phyloP scores from a whole-genome alignment of 2,797 vertebrate species.

The Coccyzus lansbergi region DNA sequence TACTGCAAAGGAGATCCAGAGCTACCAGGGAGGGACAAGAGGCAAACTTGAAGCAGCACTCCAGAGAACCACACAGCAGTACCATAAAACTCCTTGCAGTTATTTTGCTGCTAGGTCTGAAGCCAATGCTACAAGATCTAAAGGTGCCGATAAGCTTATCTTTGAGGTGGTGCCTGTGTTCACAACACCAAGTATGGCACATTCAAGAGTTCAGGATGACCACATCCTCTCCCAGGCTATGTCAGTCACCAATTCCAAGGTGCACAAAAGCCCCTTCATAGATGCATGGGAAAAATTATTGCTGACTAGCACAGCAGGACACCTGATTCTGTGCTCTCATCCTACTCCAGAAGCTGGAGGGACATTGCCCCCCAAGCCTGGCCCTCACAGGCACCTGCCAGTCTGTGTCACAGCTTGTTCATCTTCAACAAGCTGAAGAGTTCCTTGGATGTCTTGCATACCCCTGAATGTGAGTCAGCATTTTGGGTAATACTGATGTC shows the following conservation, averaged over 20 bases:
- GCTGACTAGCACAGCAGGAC: background rate
- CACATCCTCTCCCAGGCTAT: fast-evolving
- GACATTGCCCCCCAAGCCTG: background rate
- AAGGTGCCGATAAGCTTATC: background rate
- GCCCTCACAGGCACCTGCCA: background rate
- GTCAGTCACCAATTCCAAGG: fast-evolving
- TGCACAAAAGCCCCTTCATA: background rate
- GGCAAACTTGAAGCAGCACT: background rate
- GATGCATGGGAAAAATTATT: background rate
- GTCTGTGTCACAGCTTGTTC: background rate
- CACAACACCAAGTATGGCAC: background rate
- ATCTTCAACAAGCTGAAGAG: background rate
- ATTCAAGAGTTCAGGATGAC: background rate
- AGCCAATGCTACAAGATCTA: background rate
- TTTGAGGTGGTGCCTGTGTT: background rate
- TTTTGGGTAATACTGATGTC: background rate
- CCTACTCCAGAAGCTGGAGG: background rate
- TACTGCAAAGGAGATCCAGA: background rate
- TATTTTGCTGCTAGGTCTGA: background rate
- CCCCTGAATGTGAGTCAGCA: background rate
- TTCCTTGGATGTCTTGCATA: background rate
- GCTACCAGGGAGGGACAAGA: background rate
- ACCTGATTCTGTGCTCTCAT: background rate
- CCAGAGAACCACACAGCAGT: background rate
- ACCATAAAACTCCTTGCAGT: fast-evolving